These are phyloP conservation scores for Corythoichthys intestinalis DNA, from an alignment of 2,113 vertebrate species.

Conservation along the genomic window DNA sequence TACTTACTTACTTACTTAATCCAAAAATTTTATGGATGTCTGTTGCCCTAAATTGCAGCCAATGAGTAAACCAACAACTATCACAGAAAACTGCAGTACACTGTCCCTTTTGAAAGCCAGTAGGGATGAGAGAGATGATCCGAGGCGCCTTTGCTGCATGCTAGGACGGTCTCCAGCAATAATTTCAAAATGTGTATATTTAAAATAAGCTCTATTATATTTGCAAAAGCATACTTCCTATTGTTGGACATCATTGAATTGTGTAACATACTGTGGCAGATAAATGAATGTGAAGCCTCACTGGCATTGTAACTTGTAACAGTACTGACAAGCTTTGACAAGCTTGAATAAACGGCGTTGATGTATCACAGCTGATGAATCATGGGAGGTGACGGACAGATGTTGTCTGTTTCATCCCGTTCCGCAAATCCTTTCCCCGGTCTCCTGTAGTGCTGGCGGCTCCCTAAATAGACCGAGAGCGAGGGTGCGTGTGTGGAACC, in stretches of 20 bases:
- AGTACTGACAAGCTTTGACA: conserved; percentile 9
- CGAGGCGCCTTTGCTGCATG: too few species aligned
- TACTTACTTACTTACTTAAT: too few species aligned
- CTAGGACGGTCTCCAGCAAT: too few species aligned
- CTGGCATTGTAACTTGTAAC: not conserved
- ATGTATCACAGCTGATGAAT: conserved; percentile 61
- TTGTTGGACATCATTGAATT: not conserved
- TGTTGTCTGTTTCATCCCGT: conserved; percentile 60
- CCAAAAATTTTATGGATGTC: too few species aligned
- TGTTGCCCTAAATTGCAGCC: too few species aligned
- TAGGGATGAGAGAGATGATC: too few species aligned
- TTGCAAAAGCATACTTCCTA: not conserved
- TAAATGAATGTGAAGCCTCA: not conserved
- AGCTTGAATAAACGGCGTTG: not conserved
- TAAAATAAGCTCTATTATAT: not conserved
- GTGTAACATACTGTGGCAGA: not conserved
- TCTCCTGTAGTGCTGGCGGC: conserved; percentile 63
- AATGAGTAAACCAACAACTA: too few species aligned
- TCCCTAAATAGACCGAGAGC: conserved; percentile 69
- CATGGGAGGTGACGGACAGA: conserved; percentile 65
- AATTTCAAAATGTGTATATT: too few species aligned
- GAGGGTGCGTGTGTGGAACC: conserved; percentile 58
- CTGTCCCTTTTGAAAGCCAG: too few species aligned
- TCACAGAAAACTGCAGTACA: too few species aligned
- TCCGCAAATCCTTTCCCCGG: conserved; percentile 49